Evolutionary conservation across 2,888 invertebrate genomes (phyloP), one percentile per base, ranked within the genome.

Genomic region (Embidobia sp.): DNA sequence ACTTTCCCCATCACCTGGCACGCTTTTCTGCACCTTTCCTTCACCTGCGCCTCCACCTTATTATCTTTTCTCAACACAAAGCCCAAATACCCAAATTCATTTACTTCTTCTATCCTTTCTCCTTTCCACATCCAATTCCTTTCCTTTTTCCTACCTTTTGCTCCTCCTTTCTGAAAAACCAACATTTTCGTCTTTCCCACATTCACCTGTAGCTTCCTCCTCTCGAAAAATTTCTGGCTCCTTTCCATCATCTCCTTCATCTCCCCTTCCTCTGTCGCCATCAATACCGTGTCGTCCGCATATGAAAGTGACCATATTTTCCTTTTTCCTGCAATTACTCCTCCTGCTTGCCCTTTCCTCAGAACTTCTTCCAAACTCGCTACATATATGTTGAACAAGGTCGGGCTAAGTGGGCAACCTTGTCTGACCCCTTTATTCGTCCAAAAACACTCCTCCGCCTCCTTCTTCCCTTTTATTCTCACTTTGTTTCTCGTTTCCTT

Each of bases 81-180:
- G 5, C 49, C 49, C 10, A 49, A 10, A 10, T 49, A 49, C 1
- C 31, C 31, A 49, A 31, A 31, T 8, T 4, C 4, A 1, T 13
- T 46, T 2, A 46, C 46, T 10, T 46, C 46, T 27, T 46, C 46
- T 13, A 46, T 26, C 8, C 11, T 5, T 33, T 10, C 10, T 33
- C 33, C 33, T 6, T 22, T 6, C 33, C 33, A 33, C 10, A 5
- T 10, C 33, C 33, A 33, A 2, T 10, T 33, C 10, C 33, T 10
- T 2, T 10, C 19, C 6, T 18, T 42, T 22, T 42, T 18, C 10
- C 19, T 42, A n/a, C 42, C 42, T 19, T 10, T 42, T 5, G n/a
- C 10, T 19, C 42, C 42, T 19, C 42, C 42, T 19, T 42, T 42
- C n/a, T 19, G 18, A 22, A 42, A 42, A 5, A 42, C 19, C 42